Evolutionary conservation across 2,888 invertebrate genomes (phyloP), one percentile per base, ranked within the genome.

Genomic region (Leistus spinibarbis): DNA sequence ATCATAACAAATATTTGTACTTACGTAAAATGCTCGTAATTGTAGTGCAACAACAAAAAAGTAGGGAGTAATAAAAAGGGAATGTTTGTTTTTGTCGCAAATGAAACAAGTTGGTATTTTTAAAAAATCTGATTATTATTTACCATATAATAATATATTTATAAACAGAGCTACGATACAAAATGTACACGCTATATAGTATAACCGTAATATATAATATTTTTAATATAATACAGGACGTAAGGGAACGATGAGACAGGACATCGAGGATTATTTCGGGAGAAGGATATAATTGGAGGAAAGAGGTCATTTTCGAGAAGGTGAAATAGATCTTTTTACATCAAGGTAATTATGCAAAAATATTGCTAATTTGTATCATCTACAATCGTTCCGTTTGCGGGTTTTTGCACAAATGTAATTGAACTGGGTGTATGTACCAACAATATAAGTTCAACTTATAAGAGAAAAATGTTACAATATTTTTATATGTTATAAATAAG

Each of bases 101-200:
- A 77, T 57, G 71, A 79, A 78, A 86, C 85, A 86, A 87, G 86
- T 81, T 81, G 85, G 75, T 84, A 83, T 87, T 87, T 88, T 88
- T 88, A 88, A 88, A 88, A 90, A 90, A 89, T 89, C 88, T 88
- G 88, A 89, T 89, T 88, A 89, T 89, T 88, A 88, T 90, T 89
- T 89, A 89, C 89, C 89, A 90, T 90, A 89, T 89, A 89, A 90
- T 90, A 90, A 90, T 90, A 90, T 90, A 90, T 90, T 90, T 89
- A 90, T 89, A 89, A 89, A 90, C 91, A 90, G 85, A 91, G 90
- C 89, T 91, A 91, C 90, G 89, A 90, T 91, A 91, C 90, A 91
- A 91, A 91, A 91, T 91, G 88, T 91, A 91, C 91, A 91, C 88
- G 88, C 89, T 88, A 88, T 88, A 82, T 85, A 85, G 76, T 81